Conservation (phyloP, 92 coral and sea anemone genomes). For the Bergia puertoricense region DNA sequence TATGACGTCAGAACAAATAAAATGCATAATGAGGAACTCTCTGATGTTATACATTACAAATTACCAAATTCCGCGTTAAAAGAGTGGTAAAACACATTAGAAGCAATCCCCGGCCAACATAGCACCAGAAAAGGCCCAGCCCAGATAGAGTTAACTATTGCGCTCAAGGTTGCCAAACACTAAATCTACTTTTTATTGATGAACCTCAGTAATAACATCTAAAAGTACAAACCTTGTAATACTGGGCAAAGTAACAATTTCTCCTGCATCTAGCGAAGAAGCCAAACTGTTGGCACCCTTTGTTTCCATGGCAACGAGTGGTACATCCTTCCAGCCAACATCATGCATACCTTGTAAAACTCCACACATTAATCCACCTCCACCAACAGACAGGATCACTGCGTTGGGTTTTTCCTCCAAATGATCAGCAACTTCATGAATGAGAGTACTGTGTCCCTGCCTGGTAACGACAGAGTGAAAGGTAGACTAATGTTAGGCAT, state of each 20-base stretch:
- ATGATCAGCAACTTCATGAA: conserved; percentile 82
- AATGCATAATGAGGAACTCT: too few relatives aligned
- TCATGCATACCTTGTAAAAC: conserved; percentile 83
- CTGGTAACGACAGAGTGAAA: conserved; percentile 42
- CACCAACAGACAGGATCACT: conserved; percentile 86
- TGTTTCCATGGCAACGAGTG: conserved; percentile 98
- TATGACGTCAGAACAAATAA: too few relatives aligned
- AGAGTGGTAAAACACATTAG: too few relatives aligned
- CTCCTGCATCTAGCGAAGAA: conserved; percentile 75
- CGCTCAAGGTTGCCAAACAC: background rate
- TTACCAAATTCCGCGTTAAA: too few relatives aligned
- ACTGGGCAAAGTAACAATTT: conserved; percentile 72
- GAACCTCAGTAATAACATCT: background rate
- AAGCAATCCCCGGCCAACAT: too few relatives aligned
- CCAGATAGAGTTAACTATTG: too few relatives aligned
- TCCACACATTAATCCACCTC: conserved; percentile 92
- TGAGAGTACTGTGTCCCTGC: conserved; percentile 86
- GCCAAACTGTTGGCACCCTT: conserved; percentile 88
- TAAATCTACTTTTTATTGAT: background rate
- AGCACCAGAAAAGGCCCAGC: too few relatives aligned
- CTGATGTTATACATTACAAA: too few relatives aligned
- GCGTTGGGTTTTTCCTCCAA: conserved; percentile 75
- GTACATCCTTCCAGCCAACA: conserved; percentile 97
- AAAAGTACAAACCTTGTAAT: conserved; percentile 71
- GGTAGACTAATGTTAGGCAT: background rate